Evolutionary conservation across 2,888 invertebrate genomes (phyloP).

Genomic region (Monoplex corrugatus): DNA sequence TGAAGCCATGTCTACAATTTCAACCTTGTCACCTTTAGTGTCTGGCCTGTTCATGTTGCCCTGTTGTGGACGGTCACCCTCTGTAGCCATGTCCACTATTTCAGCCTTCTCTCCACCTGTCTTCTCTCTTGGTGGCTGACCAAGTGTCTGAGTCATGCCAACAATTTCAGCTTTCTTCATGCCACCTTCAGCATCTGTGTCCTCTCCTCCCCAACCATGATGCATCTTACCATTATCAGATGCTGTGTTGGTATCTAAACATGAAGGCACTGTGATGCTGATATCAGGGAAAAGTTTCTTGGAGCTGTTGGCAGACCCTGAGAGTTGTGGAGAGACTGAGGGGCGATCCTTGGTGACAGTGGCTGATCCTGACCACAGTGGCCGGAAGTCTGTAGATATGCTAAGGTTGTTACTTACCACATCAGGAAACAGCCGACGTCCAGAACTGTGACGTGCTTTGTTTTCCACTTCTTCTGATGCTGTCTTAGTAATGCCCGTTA

Average conservation of each 20-base stretch:
- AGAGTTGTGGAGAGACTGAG: slow-evolving; percentile 11
- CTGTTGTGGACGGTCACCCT: neutral
- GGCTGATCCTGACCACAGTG: slow-evolving; percentile 43
- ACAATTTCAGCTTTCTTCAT: neutral
- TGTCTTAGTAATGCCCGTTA: neutral
- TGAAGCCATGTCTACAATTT: neutral
- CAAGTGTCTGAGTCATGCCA: neutral
- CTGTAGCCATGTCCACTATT: neutral
- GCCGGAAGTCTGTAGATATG: slow-evolving; percentile 34
- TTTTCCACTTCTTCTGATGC: neutral
- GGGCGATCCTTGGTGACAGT: slow-evolving; percentile 55
- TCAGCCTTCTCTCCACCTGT: neutral
- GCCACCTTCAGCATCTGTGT: neutral
- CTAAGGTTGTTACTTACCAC: neutral
- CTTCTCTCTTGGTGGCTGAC: neutral
- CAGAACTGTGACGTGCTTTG: slow-evolving; percentile 15
- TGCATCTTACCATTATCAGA: neutral
- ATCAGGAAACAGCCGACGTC: slow-evolving; percentile 40
- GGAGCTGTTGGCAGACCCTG: slow-evolving; percentile 9
- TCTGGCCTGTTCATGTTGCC: neutral
- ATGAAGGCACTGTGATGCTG: neutral
- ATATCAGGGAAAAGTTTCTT: slow-evolving; percentile 46
- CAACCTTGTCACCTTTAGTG: neutral
- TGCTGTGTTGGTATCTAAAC: neutral
- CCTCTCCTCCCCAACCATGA: neutral